Percentiles rank a stretch among this genome's conserved stretches.
Conservation (phyloP, 2,888 invertebrate species). For the Drosophila nr. perissopoda region DNA sequence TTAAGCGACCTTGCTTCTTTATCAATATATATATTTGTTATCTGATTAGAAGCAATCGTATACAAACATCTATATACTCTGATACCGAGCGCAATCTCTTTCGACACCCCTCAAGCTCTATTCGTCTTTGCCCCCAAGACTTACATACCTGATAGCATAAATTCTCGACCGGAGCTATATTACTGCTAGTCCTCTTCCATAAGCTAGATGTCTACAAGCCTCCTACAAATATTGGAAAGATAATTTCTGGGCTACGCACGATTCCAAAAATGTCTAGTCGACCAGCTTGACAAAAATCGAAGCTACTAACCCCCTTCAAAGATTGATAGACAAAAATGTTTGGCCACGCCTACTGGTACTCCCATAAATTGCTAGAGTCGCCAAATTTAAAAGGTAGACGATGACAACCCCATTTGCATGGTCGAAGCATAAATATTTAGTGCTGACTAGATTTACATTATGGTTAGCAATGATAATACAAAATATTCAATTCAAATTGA, state of each 20-base stretch:
- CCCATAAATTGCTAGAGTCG: not conserved
- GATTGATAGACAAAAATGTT: not conserved
- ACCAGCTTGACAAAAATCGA: not conserved
- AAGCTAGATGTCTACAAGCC: not conserved
- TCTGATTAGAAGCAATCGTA: not conserved
- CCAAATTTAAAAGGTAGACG: not conserved
- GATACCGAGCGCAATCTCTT: not conserved
- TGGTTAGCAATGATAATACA: not conserved
- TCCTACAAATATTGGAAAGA: not conserved
- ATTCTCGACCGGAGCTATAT: not conserved
- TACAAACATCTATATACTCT: not conserved
- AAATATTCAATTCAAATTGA: not conserved
- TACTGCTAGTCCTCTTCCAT: not conserved
- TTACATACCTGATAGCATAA: not conserved
- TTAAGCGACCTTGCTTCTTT: too few species aligned
- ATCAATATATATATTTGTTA: not conserved
- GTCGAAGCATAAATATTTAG: not conserved
- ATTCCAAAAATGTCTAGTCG: too few species aligned
- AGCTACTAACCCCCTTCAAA: not conserved
- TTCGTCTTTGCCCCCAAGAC: not conserved
- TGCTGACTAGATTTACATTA: not conserved
- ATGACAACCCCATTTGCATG: not conserved
- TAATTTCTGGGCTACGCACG: not conserved
- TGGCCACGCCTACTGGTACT: not conserved
- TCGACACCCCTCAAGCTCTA: too few species aligned